Conservation (phyloP, 2,888 invertebrate species). For the Archips crataeganus region DNA sequence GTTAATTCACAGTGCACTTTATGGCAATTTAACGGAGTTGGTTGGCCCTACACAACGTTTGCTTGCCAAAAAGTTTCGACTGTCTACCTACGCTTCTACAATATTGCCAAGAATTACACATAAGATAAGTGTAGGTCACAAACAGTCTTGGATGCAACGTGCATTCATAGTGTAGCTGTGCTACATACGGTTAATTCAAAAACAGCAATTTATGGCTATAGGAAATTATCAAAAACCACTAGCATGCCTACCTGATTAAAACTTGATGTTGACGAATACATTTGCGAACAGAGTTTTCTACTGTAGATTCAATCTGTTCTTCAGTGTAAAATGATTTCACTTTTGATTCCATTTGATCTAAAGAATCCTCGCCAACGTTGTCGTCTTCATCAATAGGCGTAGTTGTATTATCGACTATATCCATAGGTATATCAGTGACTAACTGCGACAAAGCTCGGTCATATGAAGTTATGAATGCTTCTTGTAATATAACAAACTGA, state of each 20-base stretch:
- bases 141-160: not conserved
- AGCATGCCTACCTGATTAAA: conserved; percentile 67
- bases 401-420: conserved; percentile 44
- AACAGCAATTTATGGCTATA: not conserved
- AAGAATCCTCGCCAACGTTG: conserved; percentile 35
- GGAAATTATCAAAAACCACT: too few species aligned
- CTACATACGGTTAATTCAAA: not conserved
- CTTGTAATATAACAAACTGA: conserved; percentile 72
- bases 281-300: conserved; percentile 62
- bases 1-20: conserved; percentile 73
- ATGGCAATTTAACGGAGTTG: conserved; percentile 67
- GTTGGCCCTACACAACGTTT: conserved; percentile 55
- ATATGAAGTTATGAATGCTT: conserved; percentile 71
- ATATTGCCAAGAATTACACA: conserved; percentile 24
- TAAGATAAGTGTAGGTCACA: conserved; percentile 23
- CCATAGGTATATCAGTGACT: conserved; percentile 49
- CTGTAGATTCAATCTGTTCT: conserved; percentile 64
- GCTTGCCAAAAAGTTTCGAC: conserved; percentile 68
- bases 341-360: conserved; percentile 58
- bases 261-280: conserved; percentile 78
- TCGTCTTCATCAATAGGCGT: conserved; percentile 39
- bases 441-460: conserved; percentile 67
- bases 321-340: conserved; percentile 59
- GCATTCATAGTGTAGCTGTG: not conserved
- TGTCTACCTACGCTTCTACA: conserved; percentile 22